Conservation (phyloP, 2,113 vertebrate species). For the Ursus arctos region DNA sequence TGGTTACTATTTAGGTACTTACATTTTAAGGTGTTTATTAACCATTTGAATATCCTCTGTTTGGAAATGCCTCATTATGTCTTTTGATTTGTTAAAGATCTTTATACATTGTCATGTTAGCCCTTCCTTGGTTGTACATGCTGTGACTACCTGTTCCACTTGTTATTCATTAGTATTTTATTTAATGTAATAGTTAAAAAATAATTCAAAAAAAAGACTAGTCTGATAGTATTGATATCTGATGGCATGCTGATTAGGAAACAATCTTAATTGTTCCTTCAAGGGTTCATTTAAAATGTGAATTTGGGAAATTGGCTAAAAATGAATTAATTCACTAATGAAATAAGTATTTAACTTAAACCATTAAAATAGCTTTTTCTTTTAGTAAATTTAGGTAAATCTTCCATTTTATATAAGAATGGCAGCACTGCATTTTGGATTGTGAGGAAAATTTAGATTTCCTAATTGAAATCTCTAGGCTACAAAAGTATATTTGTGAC, state of each 20-base stretch:
- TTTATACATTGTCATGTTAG: not conserved
- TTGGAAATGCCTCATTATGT: not conserved
- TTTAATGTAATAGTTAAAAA: not conserved
- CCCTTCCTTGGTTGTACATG: not conserved
- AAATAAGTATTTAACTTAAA: not conserved
- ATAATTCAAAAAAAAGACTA: not conserved
- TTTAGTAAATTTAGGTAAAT: conserved; percentile 1
- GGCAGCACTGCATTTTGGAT: not conserved
- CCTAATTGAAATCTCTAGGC: not conserved
- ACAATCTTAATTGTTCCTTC: not conserved
- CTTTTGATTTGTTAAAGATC: not conserved
- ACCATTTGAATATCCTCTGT: not conserved
- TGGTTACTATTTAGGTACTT: not conserved
- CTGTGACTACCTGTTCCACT: not conserved
- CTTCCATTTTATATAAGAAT: not conserved
- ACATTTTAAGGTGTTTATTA: not conserved
- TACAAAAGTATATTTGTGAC: not conserved
- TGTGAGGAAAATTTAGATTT: not conserved
- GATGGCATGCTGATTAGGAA: not conserved
- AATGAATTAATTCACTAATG: not conserved
- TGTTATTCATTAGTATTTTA: not conserved
- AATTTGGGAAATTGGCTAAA: not conserved
- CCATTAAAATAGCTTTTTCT: not conserved
- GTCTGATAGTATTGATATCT: not conserved
- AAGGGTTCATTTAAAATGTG: not conserved